phyloP scores from a whole-genome alignment of 2,113 vertebrate species.

The Trematomus loennbergii region DNA sequence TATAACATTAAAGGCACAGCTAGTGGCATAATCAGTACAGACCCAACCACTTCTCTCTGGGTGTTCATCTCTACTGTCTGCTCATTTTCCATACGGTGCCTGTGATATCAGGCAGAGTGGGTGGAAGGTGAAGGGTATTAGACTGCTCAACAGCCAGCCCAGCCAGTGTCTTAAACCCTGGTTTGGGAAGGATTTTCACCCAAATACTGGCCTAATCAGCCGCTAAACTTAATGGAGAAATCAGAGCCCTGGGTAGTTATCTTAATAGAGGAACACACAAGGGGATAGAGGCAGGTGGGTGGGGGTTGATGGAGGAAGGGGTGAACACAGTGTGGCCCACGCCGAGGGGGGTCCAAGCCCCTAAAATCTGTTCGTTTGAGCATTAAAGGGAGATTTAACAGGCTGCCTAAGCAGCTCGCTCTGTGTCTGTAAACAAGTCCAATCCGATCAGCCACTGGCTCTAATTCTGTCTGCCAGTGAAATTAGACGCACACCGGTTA shows the following conservation, averaged over 20 bases:
- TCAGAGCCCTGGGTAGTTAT: slow-evolving; percentile 75
- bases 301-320: slow-evolving; percentile 27
- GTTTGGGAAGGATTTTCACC: slow-evolving; percentile 68
- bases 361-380: slow-evolving; percentile 87
- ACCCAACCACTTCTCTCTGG: slow-evolving; percentile 62
- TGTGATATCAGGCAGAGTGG: slow-evolving; percentile 58
- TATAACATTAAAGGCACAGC: slow-evolving; percentile 70
- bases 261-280: slow-evolving; percentile 80
- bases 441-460: slow-evolving; percentile 87
- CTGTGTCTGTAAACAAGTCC: slow-evolving; percentile 88
- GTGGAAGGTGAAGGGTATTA: slow-evolving; percentile 52
- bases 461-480: slow-evolving; percentile 86
- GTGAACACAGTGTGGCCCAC: slow-evolving; percentile 40
- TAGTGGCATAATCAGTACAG: slow-evolving; percentile 69
- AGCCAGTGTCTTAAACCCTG: slow-evolving; percentile 66
- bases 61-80: slow-evolving; percentile 65
- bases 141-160: slow-evolving; percentile 50
- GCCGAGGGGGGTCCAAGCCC: slow-evolving; percentile 71
- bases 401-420: slow-evolving; percentile 83
- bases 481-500: slow-evolving; percentile 75
- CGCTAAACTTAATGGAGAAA: slow-evolving; percentile 75
- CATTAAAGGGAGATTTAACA: slow-evolving; percentile 89
- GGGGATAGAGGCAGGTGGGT: slow-evolving; percentile 63
- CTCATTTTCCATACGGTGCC: slow-evolving; percentile 74
- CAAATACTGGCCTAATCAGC: slow-evolving; percentile 69